These are phyloP conservation scores for Nicator chloris DNA, from an alignment of 2,113 vertebrate species.

Conservation along the genomic window DNA sequence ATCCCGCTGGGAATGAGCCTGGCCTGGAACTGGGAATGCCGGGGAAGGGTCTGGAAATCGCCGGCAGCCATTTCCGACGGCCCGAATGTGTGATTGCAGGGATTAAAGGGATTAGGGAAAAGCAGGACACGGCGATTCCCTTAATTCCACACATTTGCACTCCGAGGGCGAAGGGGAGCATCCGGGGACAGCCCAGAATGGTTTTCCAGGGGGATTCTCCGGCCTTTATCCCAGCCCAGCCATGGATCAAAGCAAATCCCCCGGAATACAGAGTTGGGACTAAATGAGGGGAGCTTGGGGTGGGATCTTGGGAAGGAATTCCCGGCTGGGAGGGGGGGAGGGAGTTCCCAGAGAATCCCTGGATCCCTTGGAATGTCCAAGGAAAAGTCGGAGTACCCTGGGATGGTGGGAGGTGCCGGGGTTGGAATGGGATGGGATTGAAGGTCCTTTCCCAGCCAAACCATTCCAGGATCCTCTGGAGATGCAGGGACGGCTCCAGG, in stretches of 20 bases:
- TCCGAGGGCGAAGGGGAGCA: background rate
- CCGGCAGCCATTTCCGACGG: rapidly evolving
- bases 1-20: background rate
- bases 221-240: background rate
- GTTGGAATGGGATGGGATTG: no score
- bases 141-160: background rate
- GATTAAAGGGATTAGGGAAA: background rate
- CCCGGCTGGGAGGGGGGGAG: background rate
- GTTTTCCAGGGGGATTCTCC: background rate
- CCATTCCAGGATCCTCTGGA: no score
- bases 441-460: no score
- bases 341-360: background rate
- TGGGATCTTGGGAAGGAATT: background rate
- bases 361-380: background rate
- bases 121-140: background rate
- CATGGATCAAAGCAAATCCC: background rate
- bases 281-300: background rate
- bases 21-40: background rate
- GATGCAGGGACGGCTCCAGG: no score
- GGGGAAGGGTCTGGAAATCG: background rate
- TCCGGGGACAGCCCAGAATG: background rate
- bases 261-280: rapidly evolving
- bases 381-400: no score
- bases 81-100: rapidly evolving
- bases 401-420: no score